Base-by-base conservation (phyloP, 1,140 invertebrate species). In the Choristoneura fumiferana region DNA sequence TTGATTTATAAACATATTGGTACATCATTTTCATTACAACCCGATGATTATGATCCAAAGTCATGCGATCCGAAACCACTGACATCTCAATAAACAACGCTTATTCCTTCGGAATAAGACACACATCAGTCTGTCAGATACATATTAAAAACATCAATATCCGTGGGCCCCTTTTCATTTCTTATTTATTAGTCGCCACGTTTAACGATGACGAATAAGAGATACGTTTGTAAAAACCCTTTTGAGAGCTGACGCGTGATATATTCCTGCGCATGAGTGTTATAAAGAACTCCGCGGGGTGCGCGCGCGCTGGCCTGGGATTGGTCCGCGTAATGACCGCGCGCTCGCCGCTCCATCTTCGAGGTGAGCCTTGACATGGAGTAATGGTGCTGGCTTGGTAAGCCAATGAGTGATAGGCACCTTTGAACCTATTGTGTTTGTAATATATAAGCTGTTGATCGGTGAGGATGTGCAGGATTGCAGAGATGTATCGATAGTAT, bases 161-260 rank as follows among this genome's bases (percentile, higher is more conserved):
- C 37, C 37, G 0, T 2, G 6, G 22, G 2, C 22, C 22, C 63
- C 57, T 71, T 75, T 73, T 67, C 71, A 70, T 54, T 73, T 71
- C 69, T 76, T 76, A 78, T 80, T 76, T 80, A 74, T 71, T 67
- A 65, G 63, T 56, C 66, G 67, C 57, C 65, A 53, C 55, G 64
- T 53, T 62, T 87, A 87, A 87, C 84, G 84, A 87, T 87, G 84
- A 87, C 82, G 84, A 84, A 87, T 85, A 83, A 72, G 73, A 83
- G 77, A 79, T 84, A 83, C 73, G 76, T 78, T 81, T 75, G 77
- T 84, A 76, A 78, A 79, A 58, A 78, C 62, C 79, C 70, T 80
- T 82, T 79, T 74, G 68, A 76, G 66, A 65, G 60, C 69, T 81
- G 84, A 85, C 82, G 78, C 63, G 76, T 83, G 80, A 87, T 83